Evolutionary conservation across 2,797 vertebrate genomes (phyloP), one percentile per base, ranked within the genome.

Genomic region (Synanceia verrucosa): DNA sequence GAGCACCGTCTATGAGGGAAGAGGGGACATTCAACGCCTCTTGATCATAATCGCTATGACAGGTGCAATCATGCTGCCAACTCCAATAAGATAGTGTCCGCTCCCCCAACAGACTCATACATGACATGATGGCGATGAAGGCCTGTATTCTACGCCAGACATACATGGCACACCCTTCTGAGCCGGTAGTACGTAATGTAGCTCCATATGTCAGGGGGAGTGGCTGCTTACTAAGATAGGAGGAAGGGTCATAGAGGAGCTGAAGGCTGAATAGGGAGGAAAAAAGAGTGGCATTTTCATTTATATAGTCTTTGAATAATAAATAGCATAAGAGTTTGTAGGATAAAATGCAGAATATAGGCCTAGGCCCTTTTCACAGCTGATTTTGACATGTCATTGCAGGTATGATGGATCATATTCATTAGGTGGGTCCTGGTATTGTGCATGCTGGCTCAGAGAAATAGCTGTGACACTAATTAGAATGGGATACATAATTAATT

Each of bases 31-130:
- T 75, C 46, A 68, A 23, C 3, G 7, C 48, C 47, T 16, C 56
- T 67, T 69, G 55, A 63, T 73, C 29, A 44, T 82, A 84, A 84
- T 88, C 37, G 0, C 26, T 55, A 0, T 73, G 88, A 84, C 88
- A 68, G 58, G 60, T 70, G 41, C 68, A 83, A 86, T 84, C 79
- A 78, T 47, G 56, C 83, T 85, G 87, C 73, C 83, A 80, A 16
- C 70, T 81, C 46, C 62, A 28, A 85, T 88, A 71, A 83, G n/a
- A 23, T 6, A 14, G 65, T 6, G 36, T 18, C 46, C 14, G 58
- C 19, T 23, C 78, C 21, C 10, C 3, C 4, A 14, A 73, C 44
- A 55, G 11, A 5, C 6, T 28, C 14, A 4, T 16, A 47, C 63
- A 68, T 37, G 72, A 73, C 65, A 77, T 34, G 48, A 23, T 1